Base-by-base conservation (phyloP, 2,888 invertebrate species). In the Trilocha varians region DNA sequence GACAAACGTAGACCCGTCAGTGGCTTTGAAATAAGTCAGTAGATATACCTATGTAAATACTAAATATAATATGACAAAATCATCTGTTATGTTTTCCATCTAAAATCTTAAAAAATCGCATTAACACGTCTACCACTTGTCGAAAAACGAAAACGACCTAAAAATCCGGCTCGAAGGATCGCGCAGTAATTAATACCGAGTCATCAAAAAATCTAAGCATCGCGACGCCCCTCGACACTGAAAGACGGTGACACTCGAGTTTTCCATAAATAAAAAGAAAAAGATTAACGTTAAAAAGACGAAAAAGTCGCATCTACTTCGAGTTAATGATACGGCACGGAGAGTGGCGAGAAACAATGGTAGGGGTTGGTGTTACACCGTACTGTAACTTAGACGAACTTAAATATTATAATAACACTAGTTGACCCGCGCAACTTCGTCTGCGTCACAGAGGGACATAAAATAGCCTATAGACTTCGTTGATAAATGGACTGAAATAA, bases 301-400 rank as follows among this genome's bases (percentile, higher is more conserved):
- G 40, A 75, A 82, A 80, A 80, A 25, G 25, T 53, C 46, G 51
- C 77, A 74, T 74, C 79, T 84, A 83, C 85, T 85, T 71, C 74
- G 78, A 83, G 85, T 84, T 85, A 84, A 85, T 84, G 85, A 85
- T 84, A 85, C 84, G 85, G 76, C 76, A 80, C 73, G 79, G 67
- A 67, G 83, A 75, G 79, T 76, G 74, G 74, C 67, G 76, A 67
- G 71, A 84, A 84, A 85, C 84, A 85, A 85, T 82, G 84, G 69
- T 72, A 69, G 37, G 65, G 67, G 18, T 16, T 44, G 46, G 41
- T 47, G 39, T 80, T 48, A 79, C 79, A 83, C 79, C 70, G 74
- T 35, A n/a, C n/a, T n/a, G n/a, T n/a, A n/a, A n/a, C n/a, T n/a
- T n/a, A n/a, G n/a, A n/a, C n/a, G n/a, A n/a, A n/a, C n/a, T n/a